Percentiles rank a stretch among this genome's conserved stretches.
Conservation (phyloP, 1,140 invertebrate species). For the Drosophila truncata region DNA sequence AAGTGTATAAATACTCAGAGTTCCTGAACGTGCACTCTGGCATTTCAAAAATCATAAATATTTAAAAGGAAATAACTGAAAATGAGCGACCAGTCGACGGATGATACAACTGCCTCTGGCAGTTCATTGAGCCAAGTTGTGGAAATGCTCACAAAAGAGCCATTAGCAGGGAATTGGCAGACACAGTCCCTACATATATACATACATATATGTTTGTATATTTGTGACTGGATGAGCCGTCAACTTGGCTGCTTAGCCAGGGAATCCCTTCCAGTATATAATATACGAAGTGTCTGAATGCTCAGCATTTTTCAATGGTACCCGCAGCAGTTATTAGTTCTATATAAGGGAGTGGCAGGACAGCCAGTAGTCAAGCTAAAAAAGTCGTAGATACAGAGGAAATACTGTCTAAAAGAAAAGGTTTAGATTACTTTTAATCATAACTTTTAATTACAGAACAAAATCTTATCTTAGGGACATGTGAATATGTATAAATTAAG, state of each 20-base stretch:
- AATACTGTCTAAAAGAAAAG: background rate
- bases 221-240: constrained; percentile 15
- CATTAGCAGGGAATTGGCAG: constrained; percentile 79
- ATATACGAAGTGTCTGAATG: constrained; percentile 53
- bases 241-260: constrained; percentile 38
- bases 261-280: constrained; percentile 14
- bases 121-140: constrained; percentile 67
- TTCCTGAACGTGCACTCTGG: constrained; percentile 51
- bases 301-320: constrained; percentile 77
- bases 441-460: too few relatives aligned
- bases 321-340: constrained; percentile 67
- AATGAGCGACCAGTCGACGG: constrained; percentile 53
- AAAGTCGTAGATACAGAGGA: background rate
- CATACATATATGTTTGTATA: constrained; percentile 1
- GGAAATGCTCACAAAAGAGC: constrained; percentile 78
- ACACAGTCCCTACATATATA: constrained; percentile 35
- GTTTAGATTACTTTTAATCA: background rate
- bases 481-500: too few relatives aligned
- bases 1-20: constrained; percentile 50
- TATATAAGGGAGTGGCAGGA: constrained; percentile 53
- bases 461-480: too few relatives aligned
- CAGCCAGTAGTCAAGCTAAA: constrained; percentile 1
- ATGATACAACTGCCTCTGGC: constrained; percentile 48
- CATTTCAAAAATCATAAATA: constrained; percentile 80
- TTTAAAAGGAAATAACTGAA: constrained; percentile 72